These are phyloP conservation scores for Uria aalge DNA, from an alignment of 2,113 vertebrate species.

Conservation along the genomic window DNA sequence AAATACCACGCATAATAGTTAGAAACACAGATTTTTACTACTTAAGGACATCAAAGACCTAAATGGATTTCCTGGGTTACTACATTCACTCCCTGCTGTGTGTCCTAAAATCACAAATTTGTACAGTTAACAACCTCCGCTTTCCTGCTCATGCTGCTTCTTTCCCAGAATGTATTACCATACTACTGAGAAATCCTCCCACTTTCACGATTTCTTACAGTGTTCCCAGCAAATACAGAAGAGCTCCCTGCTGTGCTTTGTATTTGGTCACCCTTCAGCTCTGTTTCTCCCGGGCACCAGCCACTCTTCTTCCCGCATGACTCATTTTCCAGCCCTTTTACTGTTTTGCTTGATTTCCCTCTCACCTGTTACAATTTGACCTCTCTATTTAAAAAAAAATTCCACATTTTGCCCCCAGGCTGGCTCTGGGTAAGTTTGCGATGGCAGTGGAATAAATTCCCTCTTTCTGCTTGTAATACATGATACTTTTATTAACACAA, in stretches of 20 bases:
- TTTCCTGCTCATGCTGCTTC: background rate
- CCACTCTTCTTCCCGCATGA: background rate
- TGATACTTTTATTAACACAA: background rate
- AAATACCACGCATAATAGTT: background rate
- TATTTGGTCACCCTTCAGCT: background rate
- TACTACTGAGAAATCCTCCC: background rate
- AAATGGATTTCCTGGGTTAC: background rate
- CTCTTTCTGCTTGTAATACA: background rate
- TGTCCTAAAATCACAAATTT: background rate
- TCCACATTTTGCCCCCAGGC: background rate
- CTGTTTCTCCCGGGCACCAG: background rate
- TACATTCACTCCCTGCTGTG: background rate
- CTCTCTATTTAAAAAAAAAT: background rate
- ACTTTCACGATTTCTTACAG: background rate
- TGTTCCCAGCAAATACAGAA: background rate
- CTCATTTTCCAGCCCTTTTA: background rate
- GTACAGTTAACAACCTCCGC: background rate
- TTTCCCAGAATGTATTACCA: background rate
- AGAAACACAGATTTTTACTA: background rate
- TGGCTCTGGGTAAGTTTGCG: background rate
- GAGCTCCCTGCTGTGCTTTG: background rate
- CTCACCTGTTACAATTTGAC: background rate
- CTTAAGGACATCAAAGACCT: background rate
- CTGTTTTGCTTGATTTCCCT: background rate
- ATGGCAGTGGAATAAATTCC: background rate